Base-by-base conservation (phyloP, 1,140 invertebrate species). In the Drosophila kanapiae region DNA sequence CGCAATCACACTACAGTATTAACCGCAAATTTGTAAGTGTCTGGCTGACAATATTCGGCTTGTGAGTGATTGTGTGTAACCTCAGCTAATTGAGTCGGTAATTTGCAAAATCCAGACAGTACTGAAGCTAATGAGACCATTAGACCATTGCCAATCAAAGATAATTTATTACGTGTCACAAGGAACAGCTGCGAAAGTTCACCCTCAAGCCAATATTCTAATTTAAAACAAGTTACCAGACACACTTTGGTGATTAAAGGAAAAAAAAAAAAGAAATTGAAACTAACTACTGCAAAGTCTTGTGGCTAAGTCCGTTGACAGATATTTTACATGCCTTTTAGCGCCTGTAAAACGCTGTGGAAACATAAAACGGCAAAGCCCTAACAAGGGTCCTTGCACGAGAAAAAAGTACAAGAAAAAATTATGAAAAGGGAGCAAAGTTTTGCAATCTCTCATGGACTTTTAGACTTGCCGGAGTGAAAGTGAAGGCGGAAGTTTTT, bases 371-470 rank as follows among this genome's bases (percentile, higher is more conserved):
- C 33, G n/a, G 56, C 56, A 1, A 16, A 23, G n/a, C 1, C 13
- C 18, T 3, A 14, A 10, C 40, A 58, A 58, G 56, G 37, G 56
- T 37, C n/a, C 54, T n/a, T 18, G n/a, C 13, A n/a, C 33, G 10
- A 6, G 8, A 27, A 45, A 31, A 11, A 64, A 38, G 2, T 16
- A 59, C 0, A 47, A 13, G 29, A 37, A 14, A 31, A 37, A 18
- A 45, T 8, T 31, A 59, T n/a, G 8, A 27, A 11, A 35, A 16
- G 13, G 8, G n/a, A 27, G 16, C 4, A 64, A 67, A 48, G 16
- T 67, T 64, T 67, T 64, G 13, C 59, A 48, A 64, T 64, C 64
- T 45, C 33, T 67, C 33, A 64, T 11, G 16, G 16, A 18, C 27
- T 58, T 38, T 40, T 29, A 27, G 2, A 18, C 33, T 67, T 27